Percentiles rank a stretch among this genome's conserved stretches.
These are phyloP conservation scores for Drosophila biarmipes DNA, from an alignment of 1,140 invertebrate species.

Conservation along the genomic window DNA sequence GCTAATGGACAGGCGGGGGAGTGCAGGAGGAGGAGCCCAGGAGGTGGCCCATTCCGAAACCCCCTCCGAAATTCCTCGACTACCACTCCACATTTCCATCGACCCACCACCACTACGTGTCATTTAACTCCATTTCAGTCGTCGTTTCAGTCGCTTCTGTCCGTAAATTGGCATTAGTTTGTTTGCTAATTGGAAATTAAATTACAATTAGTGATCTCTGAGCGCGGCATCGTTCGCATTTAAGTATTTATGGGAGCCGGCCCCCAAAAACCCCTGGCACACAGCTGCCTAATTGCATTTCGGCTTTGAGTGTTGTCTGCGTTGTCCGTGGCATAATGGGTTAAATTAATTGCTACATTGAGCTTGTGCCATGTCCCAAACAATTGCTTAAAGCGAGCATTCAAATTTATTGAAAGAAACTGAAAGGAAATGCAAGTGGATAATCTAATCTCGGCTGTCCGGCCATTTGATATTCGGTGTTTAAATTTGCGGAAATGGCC, in stretches of 20 bases:
- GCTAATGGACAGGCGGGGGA: constrained; percentile 4
- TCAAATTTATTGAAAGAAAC: constrained; percentile 24
- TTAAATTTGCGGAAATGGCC: not conserved
- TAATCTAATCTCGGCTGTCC: constrained; percentile 9
- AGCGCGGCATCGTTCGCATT: constrained; percentile 68
- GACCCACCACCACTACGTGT: constrained; percentile 58
- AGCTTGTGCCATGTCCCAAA: constrained; percentile 11
- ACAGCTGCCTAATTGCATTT: constrained; percentile 63
- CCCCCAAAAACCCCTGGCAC: not conserved
- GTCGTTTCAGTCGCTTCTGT: constrained; percentile 46
- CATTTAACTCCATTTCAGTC: constrained; percentile 63
- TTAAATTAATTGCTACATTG: constrained; percentile 67
- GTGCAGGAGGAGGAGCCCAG: not conserved
- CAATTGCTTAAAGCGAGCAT: constrained; percentile 1
- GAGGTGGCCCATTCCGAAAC: constrained; percentile 6
- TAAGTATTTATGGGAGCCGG: constrained; percentile 61
- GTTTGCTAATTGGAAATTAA: constrained; percentile 84
- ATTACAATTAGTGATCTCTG: constrained; percentile 84
- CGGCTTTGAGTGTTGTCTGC: constrained; percentile 44
- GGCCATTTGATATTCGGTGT: constrained; percentile 1
- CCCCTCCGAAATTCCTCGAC: not conserved
- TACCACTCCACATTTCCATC: not conserved
- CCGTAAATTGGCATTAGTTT: constrained; percentile 82
- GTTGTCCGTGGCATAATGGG: constrained; percentile 51
- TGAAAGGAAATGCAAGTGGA: not conserved